Evolutionary conservation across 2,113 vertebrate species (phyloP).

Genomic region (Coturnix japonica): DNA sequence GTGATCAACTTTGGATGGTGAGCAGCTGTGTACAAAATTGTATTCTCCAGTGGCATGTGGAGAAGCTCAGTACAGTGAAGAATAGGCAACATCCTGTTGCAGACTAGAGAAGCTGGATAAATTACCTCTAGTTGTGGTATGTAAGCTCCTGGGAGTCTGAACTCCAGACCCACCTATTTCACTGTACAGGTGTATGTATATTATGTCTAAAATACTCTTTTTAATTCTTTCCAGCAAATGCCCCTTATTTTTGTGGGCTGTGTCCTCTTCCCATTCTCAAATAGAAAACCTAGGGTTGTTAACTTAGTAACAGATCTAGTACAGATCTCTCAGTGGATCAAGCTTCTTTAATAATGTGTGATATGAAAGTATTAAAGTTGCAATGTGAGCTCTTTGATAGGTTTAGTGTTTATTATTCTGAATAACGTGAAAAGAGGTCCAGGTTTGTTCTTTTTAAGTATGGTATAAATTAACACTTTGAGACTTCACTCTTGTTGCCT

Average conservation of each 20-base stretch:
- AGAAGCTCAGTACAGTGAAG: neutral
- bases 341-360: neutral
- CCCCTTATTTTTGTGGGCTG: neutral
- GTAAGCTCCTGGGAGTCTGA: neutral
- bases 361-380: neutral
- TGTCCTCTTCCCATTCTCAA: neutral
- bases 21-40: neutral
- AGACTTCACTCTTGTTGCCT: neutral
- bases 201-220: neutral
- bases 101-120: neutral
- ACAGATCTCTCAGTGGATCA: neutral
- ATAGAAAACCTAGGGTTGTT: neutral
- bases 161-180: neutral
- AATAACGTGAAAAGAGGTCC: neutral
- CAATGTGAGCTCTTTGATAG: neutral
- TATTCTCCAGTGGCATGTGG: neutral
- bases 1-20: neutral
- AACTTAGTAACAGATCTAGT: neutral
- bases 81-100: neutral
- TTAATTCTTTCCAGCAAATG: neutral
- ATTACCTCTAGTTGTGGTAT: neutral
- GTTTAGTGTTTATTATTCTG: neutral
- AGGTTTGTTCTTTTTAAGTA: neutral
- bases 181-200: rapidly evolving
- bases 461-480: neutral